These are phyloP conservation scores for Eciton burchellii DNA, from an alignment of 1,140 invertebrate genomes.

Conservation along the genomic window DNA sequence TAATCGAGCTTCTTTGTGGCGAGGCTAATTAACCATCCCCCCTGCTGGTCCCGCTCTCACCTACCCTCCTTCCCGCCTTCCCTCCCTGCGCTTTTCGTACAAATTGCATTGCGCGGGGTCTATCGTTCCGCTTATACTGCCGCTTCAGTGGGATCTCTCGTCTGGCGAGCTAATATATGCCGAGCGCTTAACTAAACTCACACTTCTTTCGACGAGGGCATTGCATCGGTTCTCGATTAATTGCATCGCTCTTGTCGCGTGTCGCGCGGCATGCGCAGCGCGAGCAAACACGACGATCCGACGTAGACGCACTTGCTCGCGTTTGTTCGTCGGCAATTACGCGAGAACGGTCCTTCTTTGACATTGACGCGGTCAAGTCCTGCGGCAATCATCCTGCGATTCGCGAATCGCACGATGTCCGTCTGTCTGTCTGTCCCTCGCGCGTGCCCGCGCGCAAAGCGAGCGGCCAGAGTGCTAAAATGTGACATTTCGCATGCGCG, in stretches of 20 bases:
- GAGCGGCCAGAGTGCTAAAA: slow-evolving; percentile 19
- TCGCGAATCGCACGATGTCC: background rate
- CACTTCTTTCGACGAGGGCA: background rate
- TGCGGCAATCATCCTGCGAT: no score
- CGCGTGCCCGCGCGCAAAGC: no score
- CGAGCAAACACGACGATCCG: background rate
- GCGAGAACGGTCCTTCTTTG: no score
- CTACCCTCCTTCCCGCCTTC: background rate
- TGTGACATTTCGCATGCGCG: slow-evolving; percentile 19
- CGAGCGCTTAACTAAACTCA: background rate
- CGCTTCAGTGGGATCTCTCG: background rate
- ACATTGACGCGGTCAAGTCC: no score
- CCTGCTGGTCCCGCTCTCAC: background rate
- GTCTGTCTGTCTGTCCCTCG: background rate
- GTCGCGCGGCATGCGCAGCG: background rate
- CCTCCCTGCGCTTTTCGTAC: slow-evolving; percentile 40
- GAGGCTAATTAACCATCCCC: slow-evolving; percentile 65
- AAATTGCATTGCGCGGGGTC: slow-evolving; percentile 67
- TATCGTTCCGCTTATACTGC: slow-evolving; percentile 8
- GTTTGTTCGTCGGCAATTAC: no score
- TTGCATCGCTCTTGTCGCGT: background rate
- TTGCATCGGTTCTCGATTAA: background rate
- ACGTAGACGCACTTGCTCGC: background rate
- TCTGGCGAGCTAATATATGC: background rate
- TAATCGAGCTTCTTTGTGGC: slow-evolving; percentile 69